phyloP scores from a whole-genome alignment of 1,140 invertebrate genomes.

The Mycetomoellerius zeteki region DNA sequence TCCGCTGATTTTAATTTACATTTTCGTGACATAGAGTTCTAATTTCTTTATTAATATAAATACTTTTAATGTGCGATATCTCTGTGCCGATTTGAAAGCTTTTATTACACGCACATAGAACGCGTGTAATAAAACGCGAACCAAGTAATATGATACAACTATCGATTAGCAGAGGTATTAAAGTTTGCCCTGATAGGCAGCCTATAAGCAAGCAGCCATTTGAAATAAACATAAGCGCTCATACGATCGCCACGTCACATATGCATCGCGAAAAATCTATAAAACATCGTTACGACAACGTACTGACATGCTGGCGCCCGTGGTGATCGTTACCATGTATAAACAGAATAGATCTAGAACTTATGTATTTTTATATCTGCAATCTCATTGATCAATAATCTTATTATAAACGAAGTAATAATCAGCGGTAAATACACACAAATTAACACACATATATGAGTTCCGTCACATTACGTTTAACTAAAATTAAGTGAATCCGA shows the following conservation, averaged over 20 bases:
- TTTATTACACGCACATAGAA: constrained; percentile 21
- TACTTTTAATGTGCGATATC: neutral
- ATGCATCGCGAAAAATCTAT: constrained; percentile 81
- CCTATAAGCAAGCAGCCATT: constrained; percentile 70
- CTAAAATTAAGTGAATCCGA: constrained; percentile 9
- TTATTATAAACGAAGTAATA: constrained; percentile 25
- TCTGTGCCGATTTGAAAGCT: neutral
- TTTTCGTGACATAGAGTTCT: neutral
- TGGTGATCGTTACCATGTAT: constrained; percentile 55
- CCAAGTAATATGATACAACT: constrained; percentile 56
- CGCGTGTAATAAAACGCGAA: too few relatives aligned
- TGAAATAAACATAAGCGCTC: constrained; percentile 84
- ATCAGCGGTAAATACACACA: neutral
- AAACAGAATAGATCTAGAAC: constrained; percentile 67
- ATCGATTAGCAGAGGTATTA: constrained; percentile 56
- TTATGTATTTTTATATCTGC: constrained; percentile 80
- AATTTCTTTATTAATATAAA: constrained; percentile 2
- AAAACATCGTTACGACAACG: constrained; percentile 78
- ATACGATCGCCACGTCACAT: constrained; percentile 84
- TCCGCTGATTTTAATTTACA: neutral
- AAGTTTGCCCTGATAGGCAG: constrained; percentile 61
- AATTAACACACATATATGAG: neutral
- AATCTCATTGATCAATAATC: constrained; percentile 48
- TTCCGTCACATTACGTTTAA: neutral
- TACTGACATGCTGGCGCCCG: constrained; percentile 82